Evolutionary conservation across 2,888 invertebrate genomes (phyloP).

Genomic region (Unio pictorum): DNA sequence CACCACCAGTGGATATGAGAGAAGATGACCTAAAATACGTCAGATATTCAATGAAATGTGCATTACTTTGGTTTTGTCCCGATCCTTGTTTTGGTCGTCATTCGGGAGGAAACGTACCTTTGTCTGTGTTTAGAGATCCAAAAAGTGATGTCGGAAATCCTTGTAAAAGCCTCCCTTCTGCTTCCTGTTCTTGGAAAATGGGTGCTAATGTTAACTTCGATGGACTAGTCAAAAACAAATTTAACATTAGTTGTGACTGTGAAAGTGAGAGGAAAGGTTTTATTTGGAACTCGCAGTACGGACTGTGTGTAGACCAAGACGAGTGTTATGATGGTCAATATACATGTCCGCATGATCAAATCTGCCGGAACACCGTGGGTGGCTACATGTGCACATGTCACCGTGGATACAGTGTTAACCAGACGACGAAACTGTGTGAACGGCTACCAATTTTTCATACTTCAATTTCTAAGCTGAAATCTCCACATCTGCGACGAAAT

Average conservation of each 20-base stretch:
- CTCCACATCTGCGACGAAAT: background rate
- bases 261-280: conserved; percentile 37
- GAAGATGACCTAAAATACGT: conserved; percentile 1
- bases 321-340: conserved; percentile 41
- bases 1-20: conserved; percentile 6
- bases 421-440: conserved; percentile 25
- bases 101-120: conserved; percentile 27
- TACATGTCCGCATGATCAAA: conserved; percentile 25
- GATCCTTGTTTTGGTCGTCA: conserved; percentile 56
- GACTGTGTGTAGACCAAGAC: conserved; percentile 54
- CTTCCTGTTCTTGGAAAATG: conserved; percentile 25
- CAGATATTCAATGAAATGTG: conserved; percentile 45
- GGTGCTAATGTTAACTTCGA: conserved; percentile 49
- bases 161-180: conserved; percentile 35
- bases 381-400: conserved; percentile 48
- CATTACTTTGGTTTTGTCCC: conserved; percentile 61
- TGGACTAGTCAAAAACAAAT: conserved; percentile 51
- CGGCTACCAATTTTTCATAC: conserved; percentile 26
- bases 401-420: conserved; percentile 34
- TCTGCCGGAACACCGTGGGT: conserved; percentile 49
- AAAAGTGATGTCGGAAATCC: conserved; percentile 43
- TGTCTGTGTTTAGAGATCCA: background rate
- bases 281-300: conserved; percentile 45
- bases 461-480: conserved; percentile 12
- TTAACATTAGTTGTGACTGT: conserved; percentile 60